Conservation (phyloP, 2,797 vertebrate genomes). For the Sarcophilus harrisii region DNA sequence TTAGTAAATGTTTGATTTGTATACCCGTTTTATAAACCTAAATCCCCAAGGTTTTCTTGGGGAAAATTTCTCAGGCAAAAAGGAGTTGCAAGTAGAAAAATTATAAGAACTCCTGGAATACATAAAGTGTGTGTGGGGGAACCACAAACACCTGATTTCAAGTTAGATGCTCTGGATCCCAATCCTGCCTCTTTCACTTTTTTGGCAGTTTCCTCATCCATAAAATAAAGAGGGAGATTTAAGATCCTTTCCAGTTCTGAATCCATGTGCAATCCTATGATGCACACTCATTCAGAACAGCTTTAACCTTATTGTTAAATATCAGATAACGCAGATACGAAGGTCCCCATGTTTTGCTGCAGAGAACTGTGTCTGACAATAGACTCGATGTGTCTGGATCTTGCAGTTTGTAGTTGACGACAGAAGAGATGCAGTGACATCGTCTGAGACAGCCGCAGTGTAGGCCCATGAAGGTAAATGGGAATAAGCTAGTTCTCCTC, state of each 20-base stretch:
- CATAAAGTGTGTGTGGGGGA: background rate
- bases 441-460: slow-evolving; percentile 70
- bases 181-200: background rate
- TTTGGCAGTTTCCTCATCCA: background rate
- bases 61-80: too few species aligned
- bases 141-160: background rate
- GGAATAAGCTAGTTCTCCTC: slow-evolving; percentile 62
- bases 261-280: background rate
- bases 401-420: slow-evolving; percentile 23
- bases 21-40: too few species aligned
- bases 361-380: slow-evolving; percentile 37
- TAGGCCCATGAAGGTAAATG: slow-evolving; percentile 56
- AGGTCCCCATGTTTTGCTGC: background rate
- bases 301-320: background rate
- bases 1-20: too few species aligned
- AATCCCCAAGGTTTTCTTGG: too few species aligned
- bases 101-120: background rate
- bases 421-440: slow-evolving; percentile 35
- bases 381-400: slow-evolving; percentile 17
- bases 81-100: too few species aligned
- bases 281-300: background rate
- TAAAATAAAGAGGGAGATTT: background rate
- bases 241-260: background rate
- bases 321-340: background rate
- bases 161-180: slow-evolving; percentile 25